Conservation (phyloP, 2,797 vertebrate species). For the Aldrovandia affinis region DNA sequence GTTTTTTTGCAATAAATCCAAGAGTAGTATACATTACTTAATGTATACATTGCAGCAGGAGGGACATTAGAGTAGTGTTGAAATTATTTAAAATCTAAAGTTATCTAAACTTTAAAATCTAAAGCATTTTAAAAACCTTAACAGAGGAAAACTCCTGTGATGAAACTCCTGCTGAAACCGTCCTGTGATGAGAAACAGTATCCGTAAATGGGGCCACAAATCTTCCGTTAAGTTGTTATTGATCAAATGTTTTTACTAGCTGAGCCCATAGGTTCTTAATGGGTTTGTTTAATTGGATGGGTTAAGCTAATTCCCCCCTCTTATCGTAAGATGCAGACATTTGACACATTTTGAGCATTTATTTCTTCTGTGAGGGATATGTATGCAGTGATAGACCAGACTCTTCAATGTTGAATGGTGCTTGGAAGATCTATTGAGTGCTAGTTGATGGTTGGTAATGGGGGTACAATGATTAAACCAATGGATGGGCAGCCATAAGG, state of each 20-base stretch:
- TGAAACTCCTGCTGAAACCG: slow-evolving; percentile 1
- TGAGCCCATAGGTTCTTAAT: neutral
- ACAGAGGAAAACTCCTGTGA: no score
- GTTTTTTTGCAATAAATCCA: no score
- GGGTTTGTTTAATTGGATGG: slow-evolving; percentile 23
- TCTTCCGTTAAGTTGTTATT: neutral
- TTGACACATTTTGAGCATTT: neutral
- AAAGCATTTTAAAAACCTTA: no score
- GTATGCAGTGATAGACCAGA: neutral
- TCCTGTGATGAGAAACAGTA: neutral
- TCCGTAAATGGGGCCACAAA: neutral
- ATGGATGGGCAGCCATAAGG: no score
- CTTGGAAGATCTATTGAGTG: neutral
- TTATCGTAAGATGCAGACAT: neutral
- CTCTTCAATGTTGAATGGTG: neutral
- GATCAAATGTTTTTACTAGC: neutral
- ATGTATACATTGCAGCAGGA: no score
- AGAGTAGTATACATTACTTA: no score
- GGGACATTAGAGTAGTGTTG: no score
- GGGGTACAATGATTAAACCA: neutral
- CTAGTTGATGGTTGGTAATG: neutral
- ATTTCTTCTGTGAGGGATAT: neutral
- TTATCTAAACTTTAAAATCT: no score
- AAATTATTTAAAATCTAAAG: no score
- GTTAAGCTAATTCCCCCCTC: neutral